These are phyloP conservation scores for Sterna hirundo DNA, from an alignment of 2,113 vertebrate genomes.

Conservation along the genomic window DNA sequence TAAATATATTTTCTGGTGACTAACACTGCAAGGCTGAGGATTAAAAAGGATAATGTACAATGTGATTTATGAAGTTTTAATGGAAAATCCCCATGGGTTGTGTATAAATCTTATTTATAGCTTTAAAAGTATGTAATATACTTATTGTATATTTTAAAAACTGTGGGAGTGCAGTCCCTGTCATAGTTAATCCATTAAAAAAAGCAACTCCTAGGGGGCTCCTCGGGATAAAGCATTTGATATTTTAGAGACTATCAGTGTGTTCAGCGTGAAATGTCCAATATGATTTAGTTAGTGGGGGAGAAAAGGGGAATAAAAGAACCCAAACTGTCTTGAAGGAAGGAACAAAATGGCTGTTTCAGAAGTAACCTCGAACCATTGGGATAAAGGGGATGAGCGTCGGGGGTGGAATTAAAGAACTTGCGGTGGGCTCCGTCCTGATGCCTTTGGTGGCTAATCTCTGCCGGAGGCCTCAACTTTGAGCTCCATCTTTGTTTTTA, in stretches of 20 bases:
- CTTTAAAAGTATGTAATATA: conserved; percentile 72
- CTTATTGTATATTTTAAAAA: conserved; percentile 73
- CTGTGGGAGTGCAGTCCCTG: conserved; percentile 68
- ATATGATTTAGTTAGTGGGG: neutral
- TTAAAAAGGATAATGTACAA: conserved; percentile 72
- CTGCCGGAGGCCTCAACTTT: neutral
- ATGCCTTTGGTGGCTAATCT: neutral
- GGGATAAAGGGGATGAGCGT: neutral
- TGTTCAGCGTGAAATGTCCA: conserved; percentile 33
- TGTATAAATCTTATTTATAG: conserved; percentile 79
- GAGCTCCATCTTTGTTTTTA: neutral
- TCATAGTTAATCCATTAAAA: conserved; percentile 71
- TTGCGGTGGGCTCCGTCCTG: neutral
- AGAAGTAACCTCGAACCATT: neutral
- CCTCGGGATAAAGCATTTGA: conserved; percentile 39
- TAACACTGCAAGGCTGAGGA: conserved; percentile 58
- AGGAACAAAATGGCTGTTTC: neutral
- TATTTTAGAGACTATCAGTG: neutral
- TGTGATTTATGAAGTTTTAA: conserved; percentile 78
- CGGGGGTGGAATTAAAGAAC: neutral
- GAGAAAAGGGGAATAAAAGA: neutral
- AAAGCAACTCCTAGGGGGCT: conserved; percentile 55
- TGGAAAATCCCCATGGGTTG: conserved; percentile 78
- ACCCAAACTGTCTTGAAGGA: neutral
- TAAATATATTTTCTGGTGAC: conserved; percentile 66